phyloP scores from a whole-genome alignment of 1,140 invertebrate genomes.

The Dendroctonus valens region DNA sequence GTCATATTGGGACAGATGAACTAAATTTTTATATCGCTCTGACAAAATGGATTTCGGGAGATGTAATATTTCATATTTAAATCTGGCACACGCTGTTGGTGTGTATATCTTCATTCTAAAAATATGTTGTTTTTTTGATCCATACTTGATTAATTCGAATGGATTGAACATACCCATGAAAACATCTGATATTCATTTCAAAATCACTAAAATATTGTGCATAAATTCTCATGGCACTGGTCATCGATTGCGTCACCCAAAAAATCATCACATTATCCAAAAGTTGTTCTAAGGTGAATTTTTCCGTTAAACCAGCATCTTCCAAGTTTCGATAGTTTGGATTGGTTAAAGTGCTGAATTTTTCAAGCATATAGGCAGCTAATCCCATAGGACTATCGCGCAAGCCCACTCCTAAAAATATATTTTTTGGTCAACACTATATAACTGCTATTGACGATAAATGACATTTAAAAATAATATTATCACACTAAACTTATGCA shows the following conservation, averaged over 20 bases:
- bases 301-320: slow-evolving; percentile 72
- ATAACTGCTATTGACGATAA: too few relatives aligned
- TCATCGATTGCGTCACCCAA: slow-evolving; percentile 69
- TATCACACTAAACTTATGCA: too few relatives aligned
- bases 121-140: neutral
- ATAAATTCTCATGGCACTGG: slow-evolving; percentile 66
- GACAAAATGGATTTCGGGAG: slow-evolving; percentile 59
- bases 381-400: slow-evolving; percentile 70
- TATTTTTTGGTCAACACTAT: too few relatives aligned
- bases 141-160: neutral
- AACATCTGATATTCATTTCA: slow-evolving; percentile 12
- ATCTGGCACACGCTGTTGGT: slow-evolving; percentile 65
- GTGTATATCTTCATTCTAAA: slow-evolving; percentile 58
- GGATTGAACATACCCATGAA: slow-evolving; percentile 6
- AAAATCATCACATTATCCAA: slow-evolving; percentile 78
- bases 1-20: slow-evolving; percentile 60
- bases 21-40: slow-evolving; percentile 62
- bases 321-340: slow-evolving; percentile 52
- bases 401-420: slow-evolving; percentile 57
- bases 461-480: too few relatives aligned
- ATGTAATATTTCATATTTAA: slow-evolving; percentile 63
- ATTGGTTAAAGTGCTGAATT: slow-evolving; percentile 77
- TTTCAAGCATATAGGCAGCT: slow-evolving; percentile 82
- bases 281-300: slow-evolving; percentile 71
- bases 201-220: slow-evolving; percentile 56